These are phyloP conservation scores for Taenaris catops DNA, from an alignment of 2,888 invertebrate genomes.

Conservation along the genomic window DNA sequence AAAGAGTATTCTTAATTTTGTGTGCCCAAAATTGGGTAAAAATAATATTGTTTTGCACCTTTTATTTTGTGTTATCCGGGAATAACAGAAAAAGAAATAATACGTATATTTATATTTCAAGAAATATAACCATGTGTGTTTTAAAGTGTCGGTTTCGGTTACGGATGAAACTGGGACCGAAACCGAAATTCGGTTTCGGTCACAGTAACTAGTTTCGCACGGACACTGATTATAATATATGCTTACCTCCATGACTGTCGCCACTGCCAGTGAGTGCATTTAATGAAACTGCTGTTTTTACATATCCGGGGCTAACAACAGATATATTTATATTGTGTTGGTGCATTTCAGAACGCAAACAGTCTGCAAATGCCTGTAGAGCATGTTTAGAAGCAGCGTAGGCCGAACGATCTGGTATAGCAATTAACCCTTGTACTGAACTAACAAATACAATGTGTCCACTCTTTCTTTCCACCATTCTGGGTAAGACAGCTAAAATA, in stretches of 20 bases:
- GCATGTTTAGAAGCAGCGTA: conserved; percentile 98
- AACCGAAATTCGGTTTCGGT: too few relatives aligned
- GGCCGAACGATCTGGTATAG: conserved; percentile 92
- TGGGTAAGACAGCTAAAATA: conserved; percentile 87
- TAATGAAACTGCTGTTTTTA: conserved; percentile 93
- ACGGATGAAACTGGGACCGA: too few relatives aligned
- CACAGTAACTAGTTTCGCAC: too few relatives aligned
- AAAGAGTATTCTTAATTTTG: too few relatives aligned
- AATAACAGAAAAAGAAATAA: too few relatives aligned
- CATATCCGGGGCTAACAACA: conserved; percentile 94
- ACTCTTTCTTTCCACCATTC: conserved; percentile 86
- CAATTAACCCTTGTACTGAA: conserved; percentile 95
- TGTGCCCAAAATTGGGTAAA: too few relatives aligned
- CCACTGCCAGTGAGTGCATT: conserved; percentile 94
- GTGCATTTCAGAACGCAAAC: conserved; percentile 91
- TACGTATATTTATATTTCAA: too few relatives aligned
- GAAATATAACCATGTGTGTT: too few relatives aligned
- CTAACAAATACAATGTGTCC: conserved; percentile 94
- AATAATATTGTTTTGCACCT: too few relatives aligned
- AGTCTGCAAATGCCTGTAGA: conserved; percentile 95
- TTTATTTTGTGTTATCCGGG: too few relatives aligned
- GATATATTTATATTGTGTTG: conserved; percentile 89
- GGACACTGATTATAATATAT: not conserved
- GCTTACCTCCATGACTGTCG: conserved; percentile 84
- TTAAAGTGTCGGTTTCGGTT: too few relatives aligned